Conservation (phyloP, 2,888 invertebrate species). For the Zootermopsis nevadensis region DNA sequence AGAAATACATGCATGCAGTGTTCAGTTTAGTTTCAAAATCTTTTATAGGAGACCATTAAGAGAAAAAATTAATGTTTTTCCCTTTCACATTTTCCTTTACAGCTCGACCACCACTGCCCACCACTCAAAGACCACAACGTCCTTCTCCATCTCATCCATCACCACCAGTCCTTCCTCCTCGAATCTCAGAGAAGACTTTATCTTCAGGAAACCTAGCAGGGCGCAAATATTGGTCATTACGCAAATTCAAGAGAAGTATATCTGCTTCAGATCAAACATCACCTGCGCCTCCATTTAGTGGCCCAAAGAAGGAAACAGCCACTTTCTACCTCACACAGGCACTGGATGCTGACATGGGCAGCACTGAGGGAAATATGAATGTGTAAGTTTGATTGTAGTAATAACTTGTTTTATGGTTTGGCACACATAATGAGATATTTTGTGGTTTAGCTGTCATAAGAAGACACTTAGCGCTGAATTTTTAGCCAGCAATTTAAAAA, state of each 20-base stretch:
- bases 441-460: no score
- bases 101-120: conserved; percentile 31
- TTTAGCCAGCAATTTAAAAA: no score
- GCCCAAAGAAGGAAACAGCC: conserved; percentile 61
- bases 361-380: not conserved
- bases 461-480: no score
- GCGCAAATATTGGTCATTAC: conserved; percentile 69
- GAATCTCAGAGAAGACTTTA: conserved; percentile 51
- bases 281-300: not conserved
- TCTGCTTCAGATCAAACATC: conserved; percentile 63
- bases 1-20: not conserved
- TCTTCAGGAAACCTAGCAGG: conserved; percentile 47
- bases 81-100: not conserved
- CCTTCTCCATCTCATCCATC: conserved; percentile 38
- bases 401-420: not conserved
- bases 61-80: not conserved
- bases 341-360: conserved; percentile 23
- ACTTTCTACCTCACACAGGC: conserved; percentile 74
- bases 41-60: not conserved
- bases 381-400: conserved; percentile 51
- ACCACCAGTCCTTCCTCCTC: conserved; percentile 50
- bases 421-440: no score
- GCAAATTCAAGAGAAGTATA: conserved; percentile 72
- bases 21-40: not conserved
- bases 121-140: conserved; percentile 22